Percentiles rank a stretch among this genome's conserved stretches.
Evolutionary conservation across 2,797 vertebrate species (phyloP).

Genomic region (Malurus leucopterus): DNA sequence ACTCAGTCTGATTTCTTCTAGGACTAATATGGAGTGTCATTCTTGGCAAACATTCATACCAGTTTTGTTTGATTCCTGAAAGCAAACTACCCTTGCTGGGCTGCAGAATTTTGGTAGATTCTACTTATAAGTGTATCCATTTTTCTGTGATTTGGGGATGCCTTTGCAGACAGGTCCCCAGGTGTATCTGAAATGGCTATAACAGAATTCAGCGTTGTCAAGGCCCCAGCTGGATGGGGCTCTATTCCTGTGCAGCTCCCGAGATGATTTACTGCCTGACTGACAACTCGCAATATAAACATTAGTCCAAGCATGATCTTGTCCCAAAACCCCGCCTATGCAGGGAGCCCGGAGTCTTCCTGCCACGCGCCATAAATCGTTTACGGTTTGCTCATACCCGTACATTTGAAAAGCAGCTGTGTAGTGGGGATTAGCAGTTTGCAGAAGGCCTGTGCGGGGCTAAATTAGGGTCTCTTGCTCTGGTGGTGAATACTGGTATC

Average conservation of each 20-base stretch:
- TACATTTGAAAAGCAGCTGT: slow-evolving; percentile 67
- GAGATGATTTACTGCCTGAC: slow-evolving; percentile 50
- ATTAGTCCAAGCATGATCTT: slow-evolving; percentile 72
- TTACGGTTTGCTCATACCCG: slow-evolving; percentile 66
- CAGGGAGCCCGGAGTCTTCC: slow-evolving; percentile 67
- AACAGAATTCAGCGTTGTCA: not conserved
- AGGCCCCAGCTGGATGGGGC: not conserved
- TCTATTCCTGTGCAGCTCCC: not conserved
- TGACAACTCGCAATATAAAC: slow-evolving; percentile 62
- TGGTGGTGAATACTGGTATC: not conserved
- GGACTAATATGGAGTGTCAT: not conserved
- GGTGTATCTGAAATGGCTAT: not conserved
- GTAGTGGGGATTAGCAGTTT: slow-evolving; percentile 64
- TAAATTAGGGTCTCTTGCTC: slow-evolving; percentile 55
- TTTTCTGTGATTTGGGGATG: not conserved
- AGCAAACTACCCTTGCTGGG: not conserved
- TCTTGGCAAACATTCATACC: not conserved
- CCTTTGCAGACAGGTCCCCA: not conserved
- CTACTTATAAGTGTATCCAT: not conserved
- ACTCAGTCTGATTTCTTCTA: not conserved
- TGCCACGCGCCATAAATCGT: slow-evolving; percentile 77
- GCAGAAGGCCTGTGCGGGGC: slow-evolving; percentile 53
- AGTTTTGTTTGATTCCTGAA: not conserved
- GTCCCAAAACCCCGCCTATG: slow-evolving; percentile 60
- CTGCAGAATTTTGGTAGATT: not conserved